Conservation (phyloP, 92 coral and sea anemone species). For the Plumapathes pennacea region DNA sequence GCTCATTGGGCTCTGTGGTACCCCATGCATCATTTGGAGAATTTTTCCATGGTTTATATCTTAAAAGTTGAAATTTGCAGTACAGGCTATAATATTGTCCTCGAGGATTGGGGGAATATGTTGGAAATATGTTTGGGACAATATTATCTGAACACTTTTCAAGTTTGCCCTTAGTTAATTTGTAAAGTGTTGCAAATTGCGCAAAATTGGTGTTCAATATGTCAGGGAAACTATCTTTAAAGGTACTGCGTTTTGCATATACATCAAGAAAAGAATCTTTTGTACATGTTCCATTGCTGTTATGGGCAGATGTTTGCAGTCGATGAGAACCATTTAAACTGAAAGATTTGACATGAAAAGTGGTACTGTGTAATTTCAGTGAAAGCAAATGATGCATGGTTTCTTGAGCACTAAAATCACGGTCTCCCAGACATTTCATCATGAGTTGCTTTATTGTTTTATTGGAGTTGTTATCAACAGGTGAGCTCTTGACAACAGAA, state of each 20-base stretch:
- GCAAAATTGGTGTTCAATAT: slow-evolving; percentile 40
- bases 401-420: slow-evolving; percentile 21
- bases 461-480: not conserved
- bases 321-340: slow-evolving; percentile 47
- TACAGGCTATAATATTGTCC: slow-evolving; percentile 29
- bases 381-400: slow-evolving; percentile 24
- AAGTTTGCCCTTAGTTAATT: slow-evolving; percentile 20
- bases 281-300: slow-evolving; percentile 15
- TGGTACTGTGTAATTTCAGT: slow-evolving; percentile 41
- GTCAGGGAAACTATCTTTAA: slow-evolving; percentile 21
- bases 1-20: slow-evolving; percentile 21
- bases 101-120: slow-evolving; percentile 31
- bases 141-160: slow-evolving; percentile 5
- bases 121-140: slow-evolving; percentile 45
- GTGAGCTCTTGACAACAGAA: slow-evolving; percentile 6
- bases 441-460: slow-evolving; percentile 21
- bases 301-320: slow-evolving; percentile 4
- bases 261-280: slow-evolving; percentile 32
- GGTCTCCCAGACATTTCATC: slow-evolving; percentile 16
- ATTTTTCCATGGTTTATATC: slow-evolving; percentile 52
- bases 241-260: slow-evolving; percentile 40
- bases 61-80: slow-evolving; percentile 40
- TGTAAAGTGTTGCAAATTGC: slow-evolving; percentile 34
- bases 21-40: slow-evolving; percentile 54
- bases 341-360: slow-evolving; percentile 16